These are phyloP conservation scores for Sebastiscus albofasciatus DNA, from an alignment of 2,797 vertebrate species.

Conservation along the genomic window DNA sequence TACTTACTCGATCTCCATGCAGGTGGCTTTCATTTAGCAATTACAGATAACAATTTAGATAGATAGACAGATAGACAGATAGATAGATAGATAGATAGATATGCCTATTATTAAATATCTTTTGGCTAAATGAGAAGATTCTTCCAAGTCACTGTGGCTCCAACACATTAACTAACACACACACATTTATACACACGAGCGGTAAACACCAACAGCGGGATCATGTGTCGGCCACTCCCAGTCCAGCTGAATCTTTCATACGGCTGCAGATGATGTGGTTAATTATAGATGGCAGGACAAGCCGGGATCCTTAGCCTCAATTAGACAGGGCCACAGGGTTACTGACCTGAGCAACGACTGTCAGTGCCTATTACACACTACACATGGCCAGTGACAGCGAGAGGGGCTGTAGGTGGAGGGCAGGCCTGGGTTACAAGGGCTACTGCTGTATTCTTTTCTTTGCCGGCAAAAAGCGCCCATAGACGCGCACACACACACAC, in stretches of 20 bases:
- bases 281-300: conserved; percentile 84
- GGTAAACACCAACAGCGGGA: conserved; percentile 59
- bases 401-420: conserved; percentile 70
- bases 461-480: conserved; percentile 1
- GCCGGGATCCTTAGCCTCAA: conserved; percentile 83
- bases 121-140: conserved; percentile 34
- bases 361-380: conserved; percentile 82
- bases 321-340: conserved; percentile 79
- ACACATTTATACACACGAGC: conserved; percentile 54
- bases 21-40: conserved; percentile 9
- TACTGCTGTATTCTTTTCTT: conserved; percentile 61
- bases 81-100: background rate
- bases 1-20: conserved; percentile 2
- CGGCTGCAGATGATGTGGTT: conserved; percentile 81
- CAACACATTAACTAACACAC: conserved; percentile 28
- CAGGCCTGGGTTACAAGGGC: conserved; percentile 73
- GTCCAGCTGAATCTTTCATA: conserved; percentile 87
- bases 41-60: background rate
- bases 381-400: conserved; percentile 77
- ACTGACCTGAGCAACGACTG: conserved; percentile 79
- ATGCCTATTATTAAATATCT: background rate
- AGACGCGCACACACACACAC: background rate
- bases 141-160: background rate
- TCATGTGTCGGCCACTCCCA: conserved; percentile 81
- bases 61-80: background rate